These are phyloP conservation scores for Gisinianus flammeolus DNA, from an alignment of 2,888 invertebrate species.

Conservation along the genomic window DNA sequence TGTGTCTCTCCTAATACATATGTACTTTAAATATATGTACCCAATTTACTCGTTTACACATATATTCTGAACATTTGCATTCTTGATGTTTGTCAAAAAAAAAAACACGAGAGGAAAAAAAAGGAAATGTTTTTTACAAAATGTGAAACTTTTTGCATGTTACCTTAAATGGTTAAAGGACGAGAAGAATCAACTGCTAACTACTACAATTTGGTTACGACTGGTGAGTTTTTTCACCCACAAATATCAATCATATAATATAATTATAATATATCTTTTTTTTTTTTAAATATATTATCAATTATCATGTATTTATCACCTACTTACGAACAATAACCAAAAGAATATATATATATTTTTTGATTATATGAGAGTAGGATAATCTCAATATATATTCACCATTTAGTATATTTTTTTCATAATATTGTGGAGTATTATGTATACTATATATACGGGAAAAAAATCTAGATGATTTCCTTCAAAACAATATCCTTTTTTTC, in stretches of 20 bases:
- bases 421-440: neutral
- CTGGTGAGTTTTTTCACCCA: constrained; percentile 73
- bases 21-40: too few species aligned
- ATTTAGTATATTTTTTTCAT: neutral
- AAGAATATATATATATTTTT: neutral
- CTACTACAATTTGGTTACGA: constrained; percentile 96
- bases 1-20: too few species aligned
- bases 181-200: constrained; percentile 95
- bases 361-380: too few species aligned
- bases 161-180: constrained; percentile 68
- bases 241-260: constrained; percentile 29
- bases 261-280: neutral
- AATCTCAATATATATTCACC: too few species aligned
- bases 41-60: too few species aligned
- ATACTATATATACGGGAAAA: neutral
- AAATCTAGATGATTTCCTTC: neutral
- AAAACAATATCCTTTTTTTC: neutral
- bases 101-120: constrained; percentile 1
- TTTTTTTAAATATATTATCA: neutral
- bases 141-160: constrained; percentile 39
- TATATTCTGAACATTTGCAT: too few species aligned
- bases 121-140: constrained; percentile 22
- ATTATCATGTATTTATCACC: neutral
- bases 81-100: too few species aligned
- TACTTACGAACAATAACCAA: neutral